A percentile compares a stretch with the other conserved stretches of the same genome.
These are phyloP conservation scores for Folsomia candida DNA, from an alignment of 2,888 invertebrate genomes.

Conservation along the genomic window DNA sequence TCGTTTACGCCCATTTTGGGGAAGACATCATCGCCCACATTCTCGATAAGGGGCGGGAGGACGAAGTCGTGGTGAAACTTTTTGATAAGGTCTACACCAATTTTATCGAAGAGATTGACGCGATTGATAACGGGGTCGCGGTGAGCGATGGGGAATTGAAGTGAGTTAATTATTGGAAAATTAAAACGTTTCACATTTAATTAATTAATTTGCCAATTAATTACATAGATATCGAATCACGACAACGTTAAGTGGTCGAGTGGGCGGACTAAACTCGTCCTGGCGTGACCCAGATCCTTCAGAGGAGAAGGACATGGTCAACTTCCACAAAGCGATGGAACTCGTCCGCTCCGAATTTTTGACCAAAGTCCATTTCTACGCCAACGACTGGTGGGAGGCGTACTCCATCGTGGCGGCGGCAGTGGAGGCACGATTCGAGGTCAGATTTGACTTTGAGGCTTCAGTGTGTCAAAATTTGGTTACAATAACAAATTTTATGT, in stretches of 20 bases:
- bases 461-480: not conserved
- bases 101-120: conserved; percentile 91
- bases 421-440: conserved; percentile 63
- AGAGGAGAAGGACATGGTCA: conserved; percentile 50
- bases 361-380: conserved; percentile 63
- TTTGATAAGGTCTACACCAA: conserved; percentile 76
- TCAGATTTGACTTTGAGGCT: too few species aligned
- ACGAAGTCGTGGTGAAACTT: conserved; percentile 60
- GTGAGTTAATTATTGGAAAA: conserved; percentile 10
- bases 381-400: conserved; percentile 82
- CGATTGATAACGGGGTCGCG: conserved; percentile 89
- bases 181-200: not conserved
- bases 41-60: conserved; percentile 55
- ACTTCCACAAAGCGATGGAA: conserved; percentile 75
- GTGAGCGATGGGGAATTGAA: conserved; percentile 62
- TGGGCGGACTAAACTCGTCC: conserved; percentile 73
- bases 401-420: conserved; percentile 71
- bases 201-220: not conserved
- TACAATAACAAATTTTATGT: too few species aligned
- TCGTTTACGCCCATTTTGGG: conserved; percentile 88
- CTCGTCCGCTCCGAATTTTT: conserved; percentile 77
- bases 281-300: conserved; percentile 66
- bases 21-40: conserved; percentile 69
- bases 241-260: conserved; percentile 73
- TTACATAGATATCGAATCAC: conserved; percentile 66